Conservation (phyloP, 2,113 vertebrate genomes). For the Myotis davidii region DNA sequence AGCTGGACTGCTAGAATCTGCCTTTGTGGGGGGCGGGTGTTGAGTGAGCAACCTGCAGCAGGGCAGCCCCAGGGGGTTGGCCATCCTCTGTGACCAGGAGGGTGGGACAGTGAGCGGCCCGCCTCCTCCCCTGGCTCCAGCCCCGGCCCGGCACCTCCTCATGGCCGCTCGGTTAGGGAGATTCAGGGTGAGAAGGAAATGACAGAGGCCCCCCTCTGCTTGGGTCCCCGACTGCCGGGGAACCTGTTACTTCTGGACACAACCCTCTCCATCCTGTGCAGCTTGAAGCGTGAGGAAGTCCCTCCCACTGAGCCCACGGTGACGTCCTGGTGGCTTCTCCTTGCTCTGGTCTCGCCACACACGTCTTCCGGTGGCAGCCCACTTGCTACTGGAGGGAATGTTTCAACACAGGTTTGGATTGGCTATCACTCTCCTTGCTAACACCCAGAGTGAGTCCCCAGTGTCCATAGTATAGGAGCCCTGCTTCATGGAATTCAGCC, state of each 20-base stretch:
- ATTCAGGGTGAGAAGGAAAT: background rate
- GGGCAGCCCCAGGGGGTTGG: background rate
- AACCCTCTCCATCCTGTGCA: background rate
- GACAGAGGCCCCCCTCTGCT: background rate
- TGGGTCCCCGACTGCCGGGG: fast-evolving
- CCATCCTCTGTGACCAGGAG: background rate
- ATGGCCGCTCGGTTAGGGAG: fast-evolving
- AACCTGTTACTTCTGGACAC: background rate
- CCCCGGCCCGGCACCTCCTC: background rate
- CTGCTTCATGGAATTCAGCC: background rate
- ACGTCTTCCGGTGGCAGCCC: background rate
- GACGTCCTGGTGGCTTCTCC: background rate
- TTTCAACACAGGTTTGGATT: background rate
- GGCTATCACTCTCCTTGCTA: background rate
- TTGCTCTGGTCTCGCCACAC: fast-evolving
- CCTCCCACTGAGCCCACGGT: background rate
- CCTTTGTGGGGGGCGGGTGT: too few species aligned
- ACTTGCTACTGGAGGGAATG: fast-evolving
- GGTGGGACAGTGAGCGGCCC: too few species aligned
- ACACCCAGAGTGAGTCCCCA: background rate
- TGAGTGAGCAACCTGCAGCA: background rate
- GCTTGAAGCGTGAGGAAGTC: too few species aligned
- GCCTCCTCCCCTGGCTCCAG: background rate
- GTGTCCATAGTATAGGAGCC: background rate
- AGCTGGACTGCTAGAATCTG: too few species aligned